Evolutionary conservation across 2,797 vertebrate species (phyloP), one percentile per base, ranked within the genome.

Genomic region (Eidolon dupreanum): DNA sequence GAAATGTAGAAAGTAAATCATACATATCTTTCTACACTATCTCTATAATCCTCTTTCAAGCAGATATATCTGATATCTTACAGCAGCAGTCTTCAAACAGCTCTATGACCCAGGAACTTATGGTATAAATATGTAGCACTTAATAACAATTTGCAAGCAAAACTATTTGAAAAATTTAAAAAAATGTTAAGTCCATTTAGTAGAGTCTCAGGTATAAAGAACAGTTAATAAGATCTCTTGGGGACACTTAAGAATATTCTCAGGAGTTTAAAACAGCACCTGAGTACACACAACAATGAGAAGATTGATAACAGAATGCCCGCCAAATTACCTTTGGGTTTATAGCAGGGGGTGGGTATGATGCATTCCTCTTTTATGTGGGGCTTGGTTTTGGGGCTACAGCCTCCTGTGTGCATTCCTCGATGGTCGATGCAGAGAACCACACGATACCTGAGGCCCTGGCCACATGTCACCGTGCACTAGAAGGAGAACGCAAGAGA

Each of bases 311-410:
- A 77, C n/a, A 89, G 63, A 9, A 3, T 1, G 71, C 26, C 66
- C 83, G 12, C 15, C 24, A 12, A 12, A 89, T 98, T 98, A 99
- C 99, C 99, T 98, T 99, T 99, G 84, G 99, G 99, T 95, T 99
- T 99, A 98, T 99, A 99, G 98, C 99, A 99, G 77, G 99, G 99
- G 61, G 99, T 99, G 17, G 99, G 99, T 59, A 99, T 98, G 33
- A 99, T 97, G 92, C 99, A 99, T 98, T 99, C 99, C 98, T 99
- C 99, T 98, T 99, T 99, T 97, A 99, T 99, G 98, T 99, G 99
- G 51, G 99, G 99, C 97, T 99, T 99, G 97, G 99, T 99, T 98
- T 99, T 99, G 66, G 99, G 98, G 96, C 99, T 99, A 96, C 99
- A 99, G 55, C 99, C 99, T 79, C 99, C 99, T 2, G 99, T 99